Evolutionary conservation across 2,113 vertebrate genomes (phyloP).

Genomic region (Emydocephalus ijimae): DNA sequence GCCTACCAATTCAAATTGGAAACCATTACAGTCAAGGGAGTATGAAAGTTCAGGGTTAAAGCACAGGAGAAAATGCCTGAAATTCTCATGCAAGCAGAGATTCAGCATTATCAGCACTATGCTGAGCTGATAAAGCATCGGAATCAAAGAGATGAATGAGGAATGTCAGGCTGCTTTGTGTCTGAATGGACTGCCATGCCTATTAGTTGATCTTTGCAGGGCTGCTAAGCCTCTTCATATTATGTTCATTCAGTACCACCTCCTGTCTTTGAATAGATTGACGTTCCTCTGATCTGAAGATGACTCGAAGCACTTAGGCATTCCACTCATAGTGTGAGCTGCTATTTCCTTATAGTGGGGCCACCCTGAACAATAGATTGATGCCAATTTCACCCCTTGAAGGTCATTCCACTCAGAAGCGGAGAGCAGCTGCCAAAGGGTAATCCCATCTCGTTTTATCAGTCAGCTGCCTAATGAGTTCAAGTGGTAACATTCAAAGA

Average conservation of each 20-base stretch:
- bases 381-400: slow-evolving; percentile 52
- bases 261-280: slow-evolving; percentile 47
- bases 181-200: slow-evolving; percentile 29
- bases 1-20: not conserved
- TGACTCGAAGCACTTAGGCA: slow-evolving; percentile 48
- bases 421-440: slow-evolving; percentile 50
- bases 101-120: not conserved
- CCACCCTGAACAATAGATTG: slow-evolving; percentile 50
- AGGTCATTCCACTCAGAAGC: slow-evolving; percentile 60
- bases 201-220: slow-evolving; percentile 40
- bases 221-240: slow-evolving; percentile 30
- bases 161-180: slow-evolving; percentile 28
- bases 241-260: slow-evolving; percentile 32
- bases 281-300: slow-evolving; percentile 51
- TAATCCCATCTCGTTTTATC: slow-evolving; percentile 57
- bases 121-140: not conserved
- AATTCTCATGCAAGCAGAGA: not conserved
- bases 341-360: slow-evolving; percentile 40
- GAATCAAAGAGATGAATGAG: slow-evolving; percentile 28
- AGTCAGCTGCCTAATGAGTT: slow-evolving; percentile 50
- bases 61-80: not conserved
- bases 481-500: slow-evolving; percentile 41
- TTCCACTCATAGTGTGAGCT: slow-evolving; percentile 44
- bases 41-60: not conserved
- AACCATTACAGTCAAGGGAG: not conserved